phyloP scores from a whole-genome alignment of 2,113 vertebrate genomes.

The Lontra canadensis region DNA sequence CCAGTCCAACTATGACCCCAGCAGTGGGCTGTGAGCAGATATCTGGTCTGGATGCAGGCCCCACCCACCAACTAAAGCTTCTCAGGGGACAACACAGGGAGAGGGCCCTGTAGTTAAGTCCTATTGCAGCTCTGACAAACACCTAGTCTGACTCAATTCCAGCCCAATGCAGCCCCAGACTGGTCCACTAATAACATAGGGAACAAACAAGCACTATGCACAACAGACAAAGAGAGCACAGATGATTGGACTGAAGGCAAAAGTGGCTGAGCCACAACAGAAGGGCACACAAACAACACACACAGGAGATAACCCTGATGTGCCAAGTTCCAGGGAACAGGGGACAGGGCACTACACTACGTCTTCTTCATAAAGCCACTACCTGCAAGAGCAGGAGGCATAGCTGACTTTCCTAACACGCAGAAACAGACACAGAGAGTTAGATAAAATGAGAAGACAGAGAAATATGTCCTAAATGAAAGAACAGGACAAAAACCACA shows the following conservation, averaged over 20 bases:
- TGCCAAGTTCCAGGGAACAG: neutral
- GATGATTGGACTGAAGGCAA: neutral
- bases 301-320: neutral
- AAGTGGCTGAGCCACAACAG: neutral
- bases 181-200: neutral
- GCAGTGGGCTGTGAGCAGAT: neutral
- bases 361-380: neutral
- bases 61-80: neutral
- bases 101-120: neutral
- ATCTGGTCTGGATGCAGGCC: neutral
- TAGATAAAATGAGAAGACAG: neutral
- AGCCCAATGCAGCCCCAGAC: neutral
- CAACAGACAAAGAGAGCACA: neutral
- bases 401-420: neutral
- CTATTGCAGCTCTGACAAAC: neutral
- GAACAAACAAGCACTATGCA: neutral
- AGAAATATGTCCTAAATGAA: neutral
- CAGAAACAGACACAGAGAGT: neutral
- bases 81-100: neutral
- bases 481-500: neutral
- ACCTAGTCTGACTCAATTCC: neutral
- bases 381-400: neutral
- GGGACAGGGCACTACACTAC: neutral
- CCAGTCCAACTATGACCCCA: neutral
- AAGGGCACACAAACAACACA: neutral